Evolutionary conservation across 2,113 vertebrate species (phyloP).

Genomic region (Proteles cristata): DNA sequence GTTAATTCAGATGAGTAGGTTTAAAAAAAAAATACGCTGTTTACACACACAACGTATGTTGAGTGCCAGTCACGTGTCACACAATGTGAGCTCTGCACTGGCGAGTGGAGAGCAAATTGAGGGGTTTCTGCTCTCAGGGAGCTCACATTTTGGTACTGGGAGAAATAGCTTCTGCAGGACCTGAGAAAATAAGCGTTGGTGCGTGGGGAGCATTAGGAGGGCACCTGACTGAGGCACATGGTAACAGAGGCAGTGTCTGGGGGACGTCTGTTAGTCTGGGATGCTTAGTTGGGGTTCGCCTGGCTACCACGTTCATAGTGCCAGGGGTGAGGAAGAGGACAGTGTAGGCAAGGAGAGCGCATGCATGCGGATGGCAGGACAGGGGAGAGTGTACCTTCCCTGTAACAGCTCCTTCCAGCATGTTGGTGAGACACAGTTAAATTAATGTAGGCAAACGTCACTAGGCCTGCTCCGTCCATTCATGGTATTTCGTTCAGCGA

Average conservation of each 20-base stretch:
- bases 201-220: background rate
- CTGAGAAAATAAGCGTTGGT: background rate
- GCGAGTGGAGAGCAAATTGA: background rate
- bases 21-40: no score
- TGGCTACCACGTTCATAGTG: background rate
- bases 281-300: background rate
- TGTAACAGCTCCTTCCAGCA: background rate
- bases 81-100: background rate
- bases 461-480: background rate
- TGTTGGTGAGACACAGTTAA: conserved; percentile 18
- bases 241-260: background rate
- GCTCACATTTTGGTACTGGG: background rate
- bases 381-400: background rate
- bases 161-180: background rate
- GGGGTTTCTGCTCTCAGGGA: background rate
- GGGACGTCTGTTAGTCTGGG: background rate
- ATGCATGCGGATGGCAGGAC: background rate
- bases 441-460: background rate
- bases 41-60: background rate
- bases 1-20: background rate
- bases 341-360: background rate
- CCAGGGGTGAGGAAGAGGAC: background rate
- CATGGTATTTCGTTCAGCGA: background rate
- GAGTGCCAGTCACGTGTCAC: background rate
- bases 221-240: no score